Evolutionary conservation across 2,113 vertebrate species (phyloP), one percentile per base, ranked within the genome.

Genomic region (Kobus ellipsiprymnus): DNA sequence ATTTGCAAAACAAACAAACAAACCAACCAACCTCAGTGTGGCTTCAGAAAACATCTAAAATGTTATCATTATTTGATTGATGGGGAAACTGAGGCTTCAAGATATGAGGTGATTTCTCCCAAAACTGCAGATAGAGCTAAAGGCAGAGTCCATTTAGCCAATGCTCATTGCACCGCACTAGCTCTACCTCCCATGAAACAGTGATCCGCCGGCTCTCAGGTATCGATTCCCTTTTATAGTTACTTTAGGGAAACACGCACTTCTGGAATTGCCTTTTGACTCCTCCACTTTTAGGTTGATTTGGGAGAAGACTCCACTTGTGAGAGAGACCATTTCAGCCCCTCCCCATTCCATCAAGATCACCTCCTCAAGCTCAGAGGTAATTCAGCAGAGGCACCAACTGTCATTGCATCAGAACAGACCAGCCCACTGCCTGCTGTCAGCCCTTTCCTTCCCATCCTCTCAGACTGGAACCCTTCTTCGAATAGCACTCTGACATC

Each of bases 401-500:
- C 21, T 19, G 3, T 40, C 57, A 21, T 0, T 0, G 55, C 46
- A 59, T 95, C 74, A 4, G 74, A 11, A 1, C 87, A 29, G 0
- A 36, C 21, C 86, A 96, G 5, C 81, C 91, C 86, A 67, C 50
- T 33, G 25, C 11, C 48, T 52, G 6, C 71, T 46, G 94, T 87
- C 78, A 94, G 95, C 15, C 30, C 94, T 97, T 85, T 94, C 87
- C 93, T 48, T 94, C 87, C 60, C 0, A 5, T 25, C 54, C 87
- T 95, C 87, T 90, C 97, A 95, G 95, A 96, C 91, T 86, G 90
- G 98, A 98, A 97, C 40, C 85, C 84, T 94, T 94, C 85, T 98
- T 98, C 89, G 97, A 95, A 95, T 59, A 98, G 93, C 36, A 64
- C 96, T 97, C 88, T 97, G 95, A 96, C 86, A 96, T 74, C 60